Percentiles rank a stretch among this genome's conserved stretches.
Evolutionary conservation across 2,797 vertebrate species (phyloP).

Genomic region (Hirundo rustica): DNA sequence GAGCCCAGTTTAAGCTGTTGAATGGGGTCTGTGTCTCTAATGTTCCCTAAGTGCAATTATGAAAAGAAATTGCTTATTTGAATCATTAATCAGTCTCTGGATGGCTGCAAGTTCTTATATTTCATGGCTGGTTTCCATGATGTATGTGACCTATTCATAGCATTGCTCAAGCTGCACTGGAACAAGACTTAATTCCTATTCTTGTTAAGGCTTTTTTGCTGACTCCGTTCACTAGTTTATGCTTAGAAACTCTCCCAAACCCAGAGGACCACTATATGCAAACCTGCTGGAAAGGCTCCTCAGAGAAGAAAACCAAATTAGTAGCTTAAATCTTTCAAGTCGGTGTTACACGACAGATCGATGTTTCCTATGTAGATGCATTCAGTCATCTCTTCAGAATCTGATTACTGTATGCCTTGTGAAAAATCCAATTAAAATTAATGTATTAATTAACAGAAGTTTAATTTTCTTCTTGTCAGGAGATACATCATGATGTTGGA

Average conservation of each 20-base stretch:
- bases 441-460: slow-evolving; percentile 34
- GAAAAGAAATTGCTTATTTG: slow-evolving; percentile 70
- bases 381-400: slow-evolving; percentile 18
- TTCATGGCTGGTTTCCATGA: slow-evolving; percentile 65
- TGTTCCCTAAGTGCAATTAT: slow-evolving; percentile 69
- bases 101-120: slow-evolving; percentile 69
- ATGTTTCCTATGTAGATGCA: background rate
- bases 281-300: background rate
- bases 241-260: background rate
- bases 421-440: slow-evolving; percentile 38
- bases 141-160: slow-evolving; percentile 50
- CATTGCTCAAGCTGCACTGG: slow-evolving; percentile 13
- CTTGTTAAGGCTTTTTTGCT: slow-evolving; percentile 45
- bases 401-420: background rate
- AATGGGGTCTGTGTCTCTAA: slow-evolving; percentile 66
- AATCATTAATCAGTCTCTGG: slow-evolving; percentile 70
- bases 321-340: background rate
- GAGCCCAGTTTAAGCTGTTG: slow-evolving; percentile 71
- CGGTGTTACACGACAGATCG: background rate
- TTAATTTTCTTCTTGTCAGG: slow-evolving; percentile 42
- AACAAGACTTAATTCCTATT: slow-evolving; percentile 30
- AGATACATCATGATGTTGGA: background rate
- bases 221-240: background rate
- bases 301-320: background rate
- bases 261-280: background rate